Evolutionary conservation across 1,140 invertebrate species (phyloP).

Genomic region (Trichoplusia ni): DNA sequence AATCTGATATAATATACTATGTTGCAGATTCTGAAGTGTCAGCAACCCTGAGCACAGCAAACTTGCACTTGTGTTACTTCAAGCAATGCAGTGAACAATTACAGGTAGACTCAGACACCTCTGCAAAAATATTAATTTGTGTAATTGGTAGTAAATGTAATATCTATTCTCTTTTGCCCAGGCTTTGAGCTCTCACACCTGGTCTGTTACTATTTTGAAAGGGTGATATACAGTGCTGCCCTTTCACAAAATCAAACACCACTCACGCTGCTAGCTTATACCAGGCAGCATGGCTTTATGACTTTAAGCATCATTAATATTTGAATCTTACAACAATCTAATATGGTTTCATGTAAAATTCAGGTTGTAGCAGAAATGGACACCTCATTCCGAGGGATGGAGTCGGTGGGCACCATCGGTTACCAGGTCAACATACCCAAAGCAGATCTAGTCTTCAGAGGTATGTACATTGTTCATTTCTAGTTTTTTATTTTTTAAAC

Average conservation of each 20-base stretch:
- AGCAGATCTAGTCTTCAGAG: slow-evolving; percentile 96
- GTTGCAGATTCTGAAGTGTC: slow-evolving; percentile 84
- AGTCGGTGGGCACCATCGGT: slow-evolving; percentile 95
- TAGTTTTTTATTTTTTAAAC: not conserved
- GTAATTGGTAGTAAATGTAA: too few species aligned
- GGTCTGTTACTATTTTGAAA: too few species aligned
- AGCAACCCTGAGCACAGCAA: slow-evolving; percentile 90
- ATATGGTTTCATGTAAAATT: not conserved
- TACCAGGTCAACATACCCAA: slow-evolving; percentile 99
- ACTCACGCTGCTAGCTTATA: too few species aligned
- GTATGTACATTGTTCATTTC: slow-evolving; percentile 77
- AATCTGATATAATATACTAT: not conserved
- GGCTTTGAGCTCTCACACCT: too few species aligned
- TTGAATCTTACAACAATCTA: too few species aligned
- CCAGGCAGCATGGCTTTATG: too few species aligned
- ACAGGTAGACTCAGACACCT: slow-evolving; percentile 79
- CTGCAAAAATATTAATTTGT: too few species aligned
- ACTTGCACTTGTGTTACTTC: slow-evolving; percentile 95
- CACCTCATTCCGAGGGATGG: slow-evolving; percentile 92
- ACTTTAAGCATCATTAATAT: too few species aligned
- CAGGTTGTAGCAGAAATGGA: slow-evolving; percentile 93
- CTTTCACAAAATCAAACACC: too few species aligned
- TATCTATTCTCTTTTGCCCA: too few species aligned
- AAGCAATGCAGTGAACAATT: slow-evolving; percentile 96
- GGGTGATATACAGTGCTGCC: too few species aligned